Conservation (phyloP, 1,140 invertebrate species). For the Aricia agestis region DNA sequence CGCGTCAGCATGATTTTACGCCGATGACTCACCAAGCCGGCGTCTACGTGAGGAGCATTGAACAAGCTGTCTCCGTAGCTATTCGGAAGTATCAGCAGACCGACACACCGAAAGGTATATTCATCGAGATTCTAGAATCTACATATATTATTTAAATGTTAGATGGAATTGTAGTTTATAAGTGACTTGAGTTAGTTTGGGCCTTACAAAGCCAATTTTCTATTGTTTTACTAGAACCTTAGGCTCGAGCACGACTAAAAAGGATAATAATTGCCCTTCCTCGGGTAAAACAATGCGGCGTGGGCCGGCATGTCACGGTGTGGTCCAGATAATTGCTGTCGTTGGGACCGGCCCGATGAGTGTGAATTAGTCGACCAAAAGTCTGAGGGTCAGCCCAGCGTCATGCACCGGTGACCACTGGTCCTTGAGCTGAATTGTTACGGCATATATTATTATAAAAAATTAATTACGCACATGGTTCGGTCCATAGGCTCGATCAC, state of each 20-base stretch:
- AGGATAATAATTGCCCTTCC: conserved; percentile 17
- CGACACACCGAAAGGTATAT: conserved; percentile 39
- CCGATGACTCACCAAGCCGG: conserved; percentile 84
- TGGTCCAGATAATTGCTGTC: conserved; percentile 49
- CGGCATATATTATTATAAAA: conserved; percentile 39
- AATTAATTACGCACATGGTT: not conserved
- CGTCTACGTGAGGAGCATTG: conserved; percentile 87
- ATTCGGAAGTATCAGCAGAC: conserved; percentile 83
- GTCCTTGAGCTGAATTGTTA: conserved; percentile 45
- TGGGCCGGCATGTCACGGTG: conserved; percentile 43
- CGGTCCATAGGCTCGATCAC: no score
- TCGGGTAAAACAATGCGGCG: conserved; percentile 30
- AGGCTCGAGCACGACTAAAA: not conserved
- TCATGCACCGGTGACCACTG: conserved; percentile 40
- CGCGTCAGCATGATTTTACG: conserved; percentile 83
- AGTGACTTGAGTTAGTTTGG: not conserved
- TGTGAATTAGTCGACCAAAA: conserved; percentile 28
- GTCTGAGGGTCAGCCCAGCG: conserved; percentile 32
- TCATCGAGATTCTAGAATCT: not conserved
- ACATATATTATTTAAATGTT: not conserved
- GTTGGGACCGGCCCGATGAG: conserved; percentile 14
- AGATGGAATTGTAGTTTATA: not conserved
- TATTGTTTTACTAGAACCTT: not conserved
- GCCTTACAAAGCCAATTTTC: not conserved
- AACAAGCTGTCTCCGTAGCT: conserved; percentile 87